Conservation (phyloP, 2,797 vertebrate genomes). For the Helostoma temminkii region DNA sequence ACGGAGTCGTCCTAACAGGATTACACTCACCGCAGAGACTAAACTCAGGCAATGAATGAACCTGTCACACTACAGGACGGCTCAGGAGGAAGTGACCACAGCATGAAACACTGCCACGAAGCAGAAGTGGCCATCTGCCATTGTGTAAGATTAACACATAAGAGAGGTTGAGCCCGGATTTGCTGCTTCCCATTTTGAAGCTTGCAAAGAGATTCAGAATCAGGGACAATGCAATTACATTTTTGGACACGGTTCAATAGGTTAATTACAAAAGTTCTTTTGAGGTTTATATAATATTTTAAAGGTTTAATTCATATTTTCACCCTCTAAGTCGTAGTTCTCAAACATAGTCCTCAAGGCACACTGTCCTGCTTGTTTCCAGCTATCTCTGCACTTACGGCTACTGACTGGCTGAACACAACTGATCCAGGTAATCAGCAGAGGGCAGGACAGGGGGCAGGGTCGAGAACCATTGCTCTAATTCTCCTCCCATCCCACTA, state of each 20-base stretch:
- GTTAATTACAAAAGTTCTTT: background rate
- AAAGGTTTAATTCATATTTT: background rate
- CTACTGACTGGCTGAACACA: no score
- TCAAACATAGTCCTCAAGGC: no score
- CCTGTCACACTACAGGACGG: slow-evolving; percentile 14
- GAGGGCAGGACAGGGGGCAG: no score
- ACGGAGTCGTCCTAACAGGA: slow-evolving; percentile 35
- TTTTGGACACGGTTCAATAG: background rate
- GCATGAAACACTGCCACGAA: slow-evolving; percentile 23
- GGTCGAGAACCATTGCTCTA: no score
- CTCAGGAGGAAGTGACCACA: slow-evolving; percentile 41
- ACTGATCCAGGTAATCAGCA: no score
- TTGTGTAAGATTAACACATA: slow-evolving; percentile 46
- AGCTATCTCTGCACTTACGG: no score
- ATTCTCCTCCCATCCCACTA: background rate
- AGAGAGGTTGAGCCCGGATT: slow-evolving; percentile 39
- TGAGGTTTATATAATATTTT: background rate
- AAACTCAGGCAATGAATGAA: slow-evolving; percentile 28
- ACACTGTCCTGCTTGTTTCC: no score
- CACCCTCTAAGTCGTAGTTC: no score
- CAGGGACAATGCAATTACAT: slow-evolving; percentile 26
- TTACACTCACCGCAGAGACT: slow-evolving; percentile 37
- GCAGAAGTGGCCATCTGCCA: slow-evolving; percentile 16
- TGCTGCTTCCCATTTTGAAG: slow-evolving; percentile 18
- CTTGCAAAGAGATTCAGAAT: slow-evolving; percentile 36